Evolutionary conservation across 2,797 vertebrate species (phyloP), one percentile per base, ranked within the genome.

Genomic region (Pangasius mekongensis): DNA sequence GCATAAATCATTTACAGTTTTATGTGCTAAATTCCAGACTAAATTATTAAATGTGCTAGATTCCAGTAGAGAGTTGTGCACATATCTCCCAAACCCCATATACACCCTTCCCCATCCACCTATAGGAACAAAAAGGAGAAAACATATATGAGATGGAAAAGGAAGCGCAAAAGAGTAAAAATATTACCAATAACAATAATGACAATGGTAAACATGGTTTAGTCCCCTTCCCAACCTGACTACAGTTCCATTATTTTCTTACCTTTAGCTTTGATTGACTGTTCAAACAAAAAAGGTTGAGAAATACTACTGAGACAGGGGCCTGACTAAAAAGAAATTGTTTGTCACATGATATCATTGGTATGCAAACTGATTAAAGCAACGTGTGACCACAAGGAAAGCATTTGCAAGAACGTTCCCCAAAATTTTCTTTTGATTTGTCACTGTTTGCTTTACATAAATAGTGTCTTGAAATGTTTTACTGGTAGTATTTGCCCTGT

Each of bases 371-470:
- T 85, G 27, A 47, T 73, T 27, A 6, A 80, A 54, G 30, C 33
- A 9, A 33, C 3, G 22, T 43, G 18, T 36, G 84, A 27, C 76
- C 67, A 16, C 43, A 86, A 84, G 33, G n/a, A 84, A 86, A 83
- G 27, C 0, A 77, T 88, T n/a, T 80, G 66, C 14, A 67, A 60
- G 22, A 62, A 43, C 13, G n/a, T 86, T n/a, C 18, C 24, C 52
- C 67, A 39, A 86, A 66, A 84, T 86, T 66, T 39, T 71, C 18
- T 60, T 83, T 24, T 83, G n/a, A 64, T 87, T 85, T 77, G 58
- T 77, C 43, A 76, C 5, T 86, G 78, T 89, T 90, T 88, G 87
- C 62, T 88, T 86, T 89, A 39, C 47, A 78, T 54, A 85, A 85
- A 87, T 49, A 58, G 30, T 30, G 30, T 16, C 4, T 67, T 73